phyloP scores from a whole-genome alignment of 2,888 invertebrate genomes.

The Tillus elongatus region DNA sequence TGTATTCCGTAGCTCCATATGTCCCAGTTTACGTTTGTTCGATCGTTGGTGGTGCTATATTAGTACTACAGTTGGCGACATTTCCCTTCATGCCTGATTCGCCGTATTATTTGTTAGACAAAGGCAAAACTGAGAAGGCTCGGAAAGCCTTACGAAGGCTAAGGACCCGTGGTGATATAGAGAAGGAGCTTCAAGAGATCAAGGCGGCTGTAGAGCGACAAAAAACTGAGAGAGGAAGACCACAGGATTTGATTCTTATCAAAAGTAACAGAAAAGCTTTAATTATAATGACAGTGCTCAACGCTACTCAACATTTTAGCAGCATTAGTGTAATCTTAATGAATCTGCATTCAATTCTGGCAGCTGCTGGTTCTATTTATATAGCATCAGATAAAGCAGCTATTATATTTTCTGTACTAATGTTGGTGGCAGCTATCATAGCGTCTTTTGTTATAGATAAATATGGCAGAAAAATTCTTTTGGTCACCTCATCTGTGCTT shows the following conservation, averaged over 20 bases:
- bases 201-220: constrained; percentile 34
- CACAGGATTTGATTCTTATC: constrained; percentile 34
- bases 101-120: constrained; percentile 37
- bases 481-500: constrained; percentile 32
- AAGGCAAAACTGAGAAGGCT: constrained; percentile 34
- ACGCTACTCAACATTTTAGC: constrained; percentile 38
- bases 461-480: constrained; percentile 34
- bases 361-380: constrained; percentile 34
- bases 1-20: constrained; percentile 35
- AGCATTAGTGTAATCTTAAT: constrained; percentile 39
- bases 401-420: constrained; percentile 35
- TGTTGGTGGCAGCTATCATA: constrained; percentile 31
- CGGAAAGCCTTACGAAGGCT: constrained; percentile 30
- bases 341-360: constrained; percentile 38
- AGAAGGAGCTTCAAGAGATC: constrained; percentile 36
- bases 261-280: constrained; percentile 38
- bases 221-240: constrained; percentile 34
- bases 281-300: constrained; percentile 37
- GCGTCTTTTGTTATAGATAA: constrained; percentile 34
- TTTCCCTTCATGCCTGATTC: constrained; percentile 27
- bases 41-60: constrained; percentile 21
- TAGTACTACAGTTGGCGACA: constrained; percentile 9
- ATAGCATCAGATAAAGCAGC: constrained; percentile 30
- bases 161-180: constrained; percentile 29
- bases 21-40: constrained; percentile 30